Evolutionary conservation across 1,140 invertebrate genomes (phyloP).

Genomic region (Bombus affinis): DNA sequence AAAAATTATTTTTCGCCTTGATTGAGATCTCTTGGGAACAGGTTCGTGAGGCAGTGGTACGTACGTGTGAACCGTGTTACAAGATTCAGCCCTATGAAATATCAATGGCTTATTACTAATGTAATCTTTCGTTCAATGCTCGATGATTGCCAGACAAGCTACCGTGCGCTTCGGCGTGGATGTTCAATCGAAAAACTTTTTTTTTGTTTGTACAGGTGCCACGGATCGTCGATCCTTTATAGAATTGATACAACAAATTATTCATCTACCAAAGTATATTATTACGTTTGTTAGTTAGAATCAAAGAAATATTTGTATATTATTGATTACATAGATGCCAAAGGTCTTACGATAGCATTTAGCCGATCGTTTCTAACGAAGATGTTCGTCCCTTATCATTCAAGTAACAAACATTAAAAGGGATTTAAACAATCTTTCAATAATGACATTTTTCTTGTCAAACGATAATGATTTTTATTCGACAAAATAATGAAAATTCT

Average conservation of each 20-base stretch:
- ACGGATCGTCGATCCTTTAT: background rate
- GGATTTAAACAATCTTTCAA: too few species aligned
- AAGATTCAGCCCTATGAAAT: slow-evolving; percentile 74
- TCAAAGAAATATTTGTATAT: accelerated
- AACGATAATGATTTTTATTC: too few species aligned
- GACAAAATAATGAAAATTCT: too few species aligned
- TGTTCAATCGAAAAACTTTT: slow-evolving; percentile 31
- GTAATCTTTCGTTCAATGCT: slow-evolving; percentile 78
- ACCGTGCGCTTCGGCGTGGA: slow-evolving; percentile 22
- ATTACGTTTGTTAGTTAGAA: background rate
- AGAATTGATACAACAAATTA: background rate
- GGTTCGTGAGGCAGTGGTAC: slow-evolving; percentile 52
- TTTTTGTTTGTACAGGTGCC: slow-evolving; percentile 13
- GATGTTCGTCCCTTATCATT: too few species aligned
- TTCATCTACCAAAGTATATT: background rate
- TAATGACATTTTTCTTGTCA: too few species aligned
- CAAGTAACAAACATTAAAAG: too few species aligned
- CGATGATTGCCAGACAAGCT: slow-evolving; percentile 74
- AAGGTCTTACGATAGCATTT: too few species aligned
- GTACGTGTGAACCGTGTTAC: slow-evolving; percentile 66
- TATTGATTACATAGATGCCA: background rate
- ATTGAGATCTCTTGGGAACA: slow-evolving; percentile 79
- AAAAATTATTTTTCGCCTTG: slow-evolving; percentile 79
- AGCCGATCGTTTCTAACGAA: too few species aligned
- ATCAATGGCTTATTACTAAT: slow-evolving; percentile 81